phyloP scores from a whole-genome alignment of 2,888 invertebrate species.

The Oscheius sp. region DNA sequence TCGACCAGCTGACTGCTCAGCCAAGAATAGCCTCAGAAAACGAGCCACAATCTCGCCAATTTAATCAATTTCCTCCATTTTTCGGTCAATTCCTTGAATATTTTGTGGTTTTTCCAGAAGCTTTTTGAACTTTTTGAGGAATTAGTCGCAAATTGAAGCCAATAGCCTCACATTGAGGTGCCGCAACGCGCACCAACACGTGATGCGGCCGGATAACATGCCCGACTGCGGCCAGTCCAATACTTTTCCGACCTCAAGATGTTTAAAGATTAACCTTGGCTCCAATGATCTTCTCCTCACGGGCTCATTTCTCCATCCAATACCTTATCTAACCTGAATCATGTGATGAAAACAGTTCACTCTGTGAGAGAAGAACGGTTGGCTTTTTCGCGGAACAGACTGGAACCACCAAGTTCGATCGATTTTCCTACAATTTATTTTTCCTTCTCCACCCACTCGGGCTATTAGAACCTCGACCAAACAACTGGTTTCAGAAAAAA shows the following conservation, averaged over 20 bases:
- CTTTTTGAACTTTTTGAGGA: too few relatives aligned
- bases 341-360: too few relatives aligned
- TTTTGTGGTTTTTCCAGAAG: too few relatives aligned
- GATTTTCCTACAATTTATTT: background rate
- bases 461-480: background rate
- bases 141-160: background rate
- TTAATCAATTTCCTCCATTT: background rate
- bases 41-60: too few relatives aligned
- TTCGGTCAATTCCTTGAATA: too few relatives aligned
- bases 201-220: constrained; percentile 15
- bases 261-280: too few relatives aligned
- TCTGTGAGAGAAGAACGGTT: too few relatives aligned
- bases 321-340: too few relatives aligned
- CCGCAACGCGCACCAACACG: constrained; percentile 15
- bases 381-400: too few relatives aligned
- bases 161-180: background rate
- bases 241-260: too few relatives aligned
- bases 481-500: background rate
- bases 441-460: background rate
- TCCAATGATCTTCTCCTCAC: background rate
- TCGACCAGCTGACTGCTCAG: constrained; percentile 18
- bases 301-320: background rate
- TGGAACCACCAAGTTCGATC: too few relatives aligned
- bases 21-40: too few relatives aligned
- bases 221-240: background rate